Base-by-base conservation (phyloP, 1,140 invertebrate genomes). In the Drosophila pseudoananassae region DNA sequence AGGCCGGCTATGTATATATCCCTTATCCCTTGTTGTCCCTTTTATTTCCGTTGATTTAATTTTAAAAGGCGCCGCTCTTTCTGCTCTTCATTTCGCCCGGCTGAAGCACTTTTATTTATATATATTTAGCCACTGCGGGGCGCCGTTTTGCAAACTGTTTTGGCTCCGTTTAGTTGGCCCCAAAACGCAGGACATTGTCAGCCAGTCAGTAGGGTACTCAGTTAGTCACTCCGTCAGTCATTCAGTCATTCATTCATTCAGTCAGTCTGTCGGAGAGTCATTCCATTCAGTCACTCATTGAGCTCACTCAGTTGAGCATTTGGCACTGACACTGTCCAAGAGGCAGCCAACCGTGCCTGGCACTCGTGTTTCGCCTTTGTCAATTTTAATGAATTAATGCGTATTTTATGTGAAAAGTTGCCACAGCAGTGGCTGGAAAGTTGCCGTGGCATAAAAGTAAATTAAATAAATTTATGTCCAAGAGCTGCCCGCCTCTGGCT, bases 361-460 rank as follows among this genome's bases (percentile, higher is more conserved):
- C 78, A 72, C 70, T 79, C 59, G 78, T 78, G 66, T 76, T 88
- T 78, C 61, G 82, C 83, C 75, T 82, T 87, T 87, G 83, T 87
- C 83, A 88, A 88, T 81, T 87, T 87, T 88, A 87, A 87, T 87
- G 83, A 87, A 87, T 83, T 88, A 87, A 87, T 87, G 83, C 78
- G 83, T 71, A 88, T 87, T 87, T 87, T 87, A 88, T 87, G 83
- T 78, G 83, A 68, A 88, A 88, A 88, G 83, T 87, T 87, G 52
- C 58, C 74, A 46, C 43, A 33, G 51, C 36, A 33, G 36, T 20
- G 17, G 60, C 61, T 40, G 12, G 23, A 52, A 71, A 43, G 51
- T 54, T 60, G 60, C 65, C 59, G 45, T 59, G 31, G 47, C 63
- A 66, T 66, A 60, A 72, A 69, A 87, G 83, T 78, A 87, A 87